Conservation (phyloP, 2,797 vertebrate genomes). For the Takifugu ocellatus region DNA sequence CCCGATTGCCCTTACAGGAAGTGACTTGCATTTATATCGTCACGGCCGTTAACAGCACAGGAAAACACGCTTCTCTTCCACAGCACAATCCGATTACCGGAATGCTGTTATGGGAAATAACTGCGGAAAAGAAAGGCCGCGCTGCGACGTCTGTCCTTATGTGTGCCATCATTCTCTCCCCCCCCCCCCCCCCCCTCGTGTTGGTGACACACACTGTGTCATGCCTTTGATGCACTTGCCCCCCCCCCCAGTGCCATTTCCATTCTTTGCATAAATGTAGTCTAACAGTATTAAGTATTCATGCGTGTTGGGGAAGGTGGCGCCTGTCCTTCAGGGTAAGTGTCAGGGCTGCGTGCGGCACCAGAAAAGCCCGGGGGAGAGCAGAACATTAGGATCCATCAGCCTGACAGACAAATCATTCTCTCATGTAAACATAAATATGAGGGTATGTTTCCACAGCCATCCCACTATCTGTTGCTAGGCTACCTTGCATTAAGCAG, state of each 20-base stretch:
- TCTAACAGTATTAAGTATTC: conserved; percentile 79
- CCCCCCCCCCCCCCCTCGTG: conserved; percentile 17
- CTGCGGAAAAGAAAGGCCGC: conserved; percentile 33
- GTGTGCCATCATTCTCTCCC: conserved; percentile 42
- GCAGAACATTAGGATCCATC: conserved; percentile 81
- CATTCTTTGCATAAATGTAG: conserved; percentile 76
- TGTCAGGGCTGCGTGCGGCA: conserved; percentile 71
- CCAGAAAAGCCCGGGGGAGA: conserved; percentile 73
- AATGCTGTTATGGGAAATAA: conserved; percentile 32
- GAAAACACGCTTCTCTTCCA: conserved; percentile 29
- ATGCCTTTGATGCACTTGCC: conserved; percentile 67
- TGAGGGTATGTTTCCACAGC: conserved; percentile 80
- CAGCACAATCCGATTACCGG: conserved; percentile 39
- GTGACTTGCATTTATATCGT: conserved; percentile 55
- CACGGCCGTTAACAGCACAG: conserved; percentile 45
- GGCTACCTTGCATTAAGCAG: conserved; percentile 85
- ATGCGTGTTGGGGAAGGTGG: conserved; percentile 73
- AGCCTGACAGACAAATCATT: conserved; percentile 84
- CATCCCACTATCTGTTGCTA: conserved; percentile 83
- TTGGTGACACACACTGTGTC: conserved; percentile 57
- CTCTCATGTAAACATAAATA: conserved; percentile 87
- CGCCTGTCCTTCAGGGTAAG: conserved; percentile 77
- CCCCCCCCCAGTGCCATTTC: conserved; percentile 62
- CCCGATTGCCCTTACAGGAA: conserved; percentile 59
- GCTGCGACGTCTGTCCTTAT: conserved; percentile 32